A percentile compares a stretch with the other conserved stretches of the same genome.
Evolutionary conservation across 2,888 invertebrate species (phyloP).

Genomic region (Cheilosia vernalis): DNA sequence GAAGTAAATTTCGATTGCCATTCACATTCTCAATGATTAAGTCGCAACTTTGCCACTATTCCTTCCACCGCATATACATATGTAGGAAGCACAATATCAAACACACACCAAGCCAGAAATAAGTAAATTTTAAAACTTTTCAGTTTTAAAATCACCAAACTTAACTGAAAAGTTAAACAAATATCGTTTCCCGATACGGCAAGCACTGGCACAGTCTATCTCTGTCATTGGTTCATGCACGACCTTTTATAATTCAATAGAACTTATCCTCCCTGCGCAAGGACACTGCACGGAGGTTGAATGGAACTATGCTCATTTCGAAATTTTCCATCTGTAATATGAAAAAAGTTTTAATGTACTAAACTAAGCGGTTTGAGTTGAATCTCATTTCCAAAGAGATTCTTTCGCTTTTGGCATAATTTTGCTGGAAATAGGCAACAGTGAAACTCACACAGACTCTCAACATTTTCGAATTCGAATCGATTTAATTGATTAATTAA

Average conservation of each 20-base stretch:
- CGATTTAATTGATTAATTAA: slow-evolving; percentile 67
- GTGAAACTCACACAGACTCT: background rate
- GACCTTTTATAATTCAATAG: slow-evolving; percentile 29
- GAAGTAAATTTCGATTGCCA: slow-evolving; percentile 44
- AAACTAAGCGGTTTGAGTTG: background rate
- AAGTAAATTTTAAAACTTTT: background rate
- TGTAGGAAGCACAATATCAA: too few relatives aligned
- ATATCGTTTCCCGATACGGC: slow-evolving; percentile 9
- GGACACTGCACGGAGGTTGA: background rate
- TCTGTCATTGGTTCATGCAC: background rate
- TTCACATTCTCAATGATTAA: slow-evolving; percentile 10
- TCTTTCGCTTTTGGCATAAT: slow-evolving; percentile 1
- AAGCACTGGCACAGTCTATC: background rate
- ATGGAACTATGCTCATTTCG: background rate
- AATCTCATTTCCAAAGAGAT: background rate
- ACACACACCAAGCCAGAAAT: background rate
- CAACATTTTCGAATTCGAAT: slow-evolving; percentile 12
- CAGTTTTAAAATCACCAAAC: slow-evolving; percentile 20
- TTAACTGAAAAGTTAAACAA: slow-evolving; percentile 18
- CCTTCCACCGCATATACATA: background rate
- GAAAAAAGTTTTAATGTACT: slow-evolving; percentile 50
- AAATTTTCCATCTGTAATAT: slow-evolving; percentile 10
- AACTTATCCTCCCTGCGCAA: background rate
- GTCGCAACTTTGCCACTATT: background rate
- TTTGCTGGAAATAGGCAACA: background rate